Evolutionary conservation across 1,140 invertebrate species (phyloP).

Genomic region (Drosophila arawakana): DNA sequence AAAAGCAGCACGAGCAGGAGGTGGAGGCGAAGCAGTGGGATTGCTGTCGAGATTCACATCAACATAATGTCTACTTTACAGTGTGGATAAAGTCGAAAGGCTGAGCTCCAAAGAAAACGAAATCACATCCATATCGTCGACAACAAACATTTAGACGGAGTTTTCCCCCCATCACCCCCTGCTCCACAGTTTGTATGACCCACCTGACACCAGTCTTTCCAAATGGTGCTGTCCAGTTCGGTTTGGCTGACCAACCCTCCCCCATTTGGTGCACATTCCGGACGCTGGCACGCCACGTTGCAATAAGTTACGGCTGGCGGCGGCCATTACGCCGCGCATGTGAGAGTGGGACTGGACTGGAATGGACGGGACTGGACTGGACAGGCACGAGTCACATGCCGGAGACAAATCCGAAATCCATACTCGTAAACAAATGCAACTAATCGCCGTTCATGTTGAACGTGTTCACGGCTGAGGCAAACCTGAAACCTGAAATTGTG

Average conservation of each 20-base stretch:
- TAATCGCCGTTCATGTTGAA: constrained; percentile 81
- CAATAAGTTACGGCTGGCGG: constrained; percentile 74
- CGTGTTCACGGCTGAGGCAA: constrained; percentile 76
- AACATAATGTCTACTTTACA: constrained; percentile 83
- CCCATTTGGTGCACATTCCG: constrained; percentile 48
- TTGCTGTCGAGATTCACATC: constrained; percentile 54
- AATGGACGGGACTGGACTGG: constrained; percentile 19
- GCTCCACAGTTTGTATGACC: background rate
- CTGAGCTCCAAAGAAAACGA: constrained; percentile 59
- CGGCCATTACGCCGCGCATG: constrained; percentile 65
- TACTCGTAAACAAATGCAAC: constrained; percentile 83
- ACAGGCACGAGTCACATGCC: constrained; percentile 43
- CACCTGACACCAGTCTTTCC: constrained; percentile 41
- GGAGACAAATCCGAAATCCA: constrained; percentile 81
- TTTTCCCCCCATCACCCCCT: too few species aligned
- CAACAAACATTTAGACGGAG: constrained; percentile 23
- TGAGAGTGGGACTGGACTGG: constrained; percentile 19
- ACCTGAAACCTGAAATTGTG: constrained; percentile 66
- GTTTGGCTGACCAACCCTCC: constrained; percentile 48
- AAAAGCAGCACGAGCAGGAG: constrained; percentile 27
- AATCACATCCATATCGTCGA: constrained; percentile 75
- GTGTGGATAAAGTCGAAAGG: constrained; percentile 71
- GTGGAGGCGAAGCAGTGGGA: background rate
- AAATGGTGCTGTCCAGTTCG: constrained; percentile 17
- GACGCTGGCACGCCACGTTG: constrained; percentile 73